A percentile compares a stretch with the other conserved stretches of the same genome.
Evolutionary conservation across 1,140 invertebrate species (phyloP).

Genomic region (Homarus americanus): DNA sequence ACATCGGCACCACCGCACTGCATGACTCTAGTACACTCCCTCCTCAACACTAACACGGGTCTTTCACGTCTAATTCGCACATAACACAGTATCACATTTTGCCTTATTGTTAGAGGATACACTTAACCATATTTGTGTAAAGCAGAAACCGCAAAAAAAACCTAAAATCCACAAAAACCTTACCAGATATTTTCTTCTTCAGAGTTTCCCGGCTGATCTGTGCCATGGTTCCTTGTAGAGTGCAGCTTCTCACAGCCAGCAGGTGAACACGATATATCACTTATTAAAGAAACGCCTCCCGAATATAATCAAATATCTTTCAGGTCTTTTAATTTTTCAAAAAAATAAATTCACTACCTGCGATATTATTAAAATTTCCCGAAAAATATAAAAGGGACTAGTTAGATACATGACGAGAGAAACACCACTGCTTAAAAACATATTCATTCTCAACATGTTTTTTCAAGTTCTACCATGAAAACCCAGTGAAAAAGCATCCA

Average conservation of each 20-base stretch:
- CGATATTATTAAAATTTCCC: neutral
- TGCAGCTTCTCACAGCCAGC: constrained; percentile 30
- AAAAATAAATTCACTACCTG: neutral
- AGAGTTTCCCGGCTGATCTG: constrained; percentile 69
- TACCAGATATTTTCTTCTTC: constrained; percentile 46
- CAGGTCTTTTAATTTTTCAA: neutral
- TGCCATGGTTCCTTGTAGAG: constrained; percentile 55
- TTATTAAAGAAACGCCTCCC: neutral
- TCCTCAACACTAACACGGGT: neutral
- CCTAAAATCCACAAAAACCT: constrained; percentile 13
- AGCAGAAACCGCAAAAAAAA: neutral
- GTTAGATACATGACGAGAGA: constrained; percentile 15
- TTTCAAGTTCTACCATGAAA: neutral
- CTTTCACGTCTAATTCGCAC: neutral
- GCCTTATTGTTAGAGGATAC: neutral
- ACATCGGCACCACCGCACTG: constrained; percentile 46
- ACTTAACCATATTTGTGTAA: neutral
- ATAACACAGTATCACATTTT: constrained; percentile 14
- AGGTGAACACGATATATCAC: constrained; percentile 22
- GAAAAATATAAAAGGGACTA: neutral
- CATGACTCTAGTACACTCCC: constrained; percentile 16
- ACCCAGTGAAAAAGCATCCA: neutral
- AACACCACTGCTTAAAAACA: constrained; percentile 52
- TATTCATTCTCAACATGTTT: neutral
- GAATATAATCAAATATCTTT: neutral